Percentiles rank a stretch among this genome's conserved stretches.
Conservation (phyloP, 2,113 vertebrate genomes). For the Edolisoma coerulescens region DNA sequence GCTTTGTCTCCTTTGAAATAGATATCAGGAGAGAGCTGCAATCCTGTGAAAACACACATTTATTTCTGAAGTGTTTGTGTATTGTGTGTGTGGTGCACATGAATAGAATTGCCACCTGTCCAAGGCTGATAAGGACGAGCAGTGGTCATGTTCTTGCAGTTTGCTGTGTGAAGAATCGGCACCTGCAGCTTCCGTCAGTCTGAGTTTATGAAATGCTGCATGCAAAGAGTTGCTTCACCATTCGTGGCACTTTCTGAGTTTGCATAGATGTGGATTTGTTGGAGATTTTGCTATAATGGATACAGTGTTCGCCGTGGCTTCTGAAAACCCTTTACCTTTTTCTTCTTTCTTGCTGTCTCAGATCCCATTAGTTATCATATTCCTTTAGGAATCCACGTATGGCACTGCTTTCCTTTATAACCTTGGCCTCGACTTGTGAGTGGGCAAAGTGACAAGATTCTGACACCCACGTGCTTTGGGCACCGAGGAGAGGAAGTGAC, state of each 20-base stretch:
- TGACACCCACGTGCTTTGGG: not conserved
- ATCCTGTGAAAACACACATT: slow-evolving; percentile 53
- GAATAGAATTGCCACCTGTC: slow-evolving; percentile 54
- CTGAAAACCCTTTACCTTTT: not conserved
- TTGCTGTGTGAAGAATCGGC: not conserved
- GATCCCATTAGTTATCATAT: not conserved
- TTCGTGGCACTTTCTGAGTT: slow-evolving; percentile 29
- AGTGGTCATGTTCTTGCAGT: slow-evolving; percentile 4
- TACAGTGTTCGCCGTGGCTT: not conserved
- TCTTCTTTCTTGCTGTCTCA: not conserved
- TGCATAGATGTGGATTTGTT: not conserved
- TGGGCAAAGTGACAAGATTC: not conserved
- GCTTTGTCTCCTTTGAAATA: slow-evolving; percentile 57
- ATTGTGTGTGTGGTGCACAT: slow-evolving; percentile 14
- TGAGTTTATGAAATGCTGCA: slow-evolving; percentile 13
- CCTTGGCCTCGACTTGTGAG: not conserved
- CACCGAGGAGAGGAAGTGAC: not conserved
- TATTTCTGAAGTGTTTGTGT: slow-evolving; percentile 62
- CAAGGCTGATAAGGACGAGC: slow-evolving; percentile 38
- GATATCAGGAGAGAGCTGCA: slow-evolving; percentile 49
- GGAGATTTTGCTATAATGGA: not conserved
- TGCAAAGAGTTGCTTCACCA: not conserved
- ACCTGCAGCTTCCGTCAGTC: not conserved
- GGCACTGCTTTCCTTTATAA: not conserved
- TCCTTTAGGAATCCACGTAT: not conserved